A percentile compares a stretch with the other conserved stretches of the same genome.
phyloP scores from a whole-genome alignment of 2,113 vertebrate genomes.

The Dromas ardeola region DNA sequence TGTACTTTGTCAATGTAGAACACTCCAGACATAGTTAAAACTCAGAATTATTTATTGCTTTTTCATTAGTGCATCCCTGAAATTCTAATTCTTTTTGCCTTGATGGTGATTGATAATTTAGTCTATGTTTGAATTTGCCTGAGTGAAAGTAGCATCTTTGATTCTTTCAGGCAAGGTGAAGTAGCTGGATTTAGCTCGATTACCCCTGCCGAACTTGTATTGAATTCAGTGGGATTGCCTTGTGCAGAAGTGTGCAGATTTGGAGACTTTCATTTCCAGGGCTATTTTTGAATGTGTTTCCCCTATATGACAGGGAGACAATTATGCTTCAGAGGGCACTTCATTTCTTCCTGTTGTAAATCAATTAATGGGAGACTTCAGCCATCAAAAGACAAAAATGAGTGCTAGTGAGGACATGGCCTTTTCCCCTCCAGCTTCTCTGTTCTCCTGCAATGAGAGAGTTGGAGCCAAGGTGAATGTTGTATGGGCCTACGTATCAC shows the following conservation, averaged over 20 bases:
- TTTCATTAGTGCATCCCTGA: background rate
- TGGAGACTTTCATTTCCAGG: background rate
- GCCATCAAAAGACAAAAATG: background rate
- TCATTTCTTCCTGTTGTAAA: background rate
- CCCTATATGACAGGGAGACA: background rate
- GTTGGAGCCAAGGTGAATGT: background rate
- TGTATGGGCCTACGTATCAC: background rate
- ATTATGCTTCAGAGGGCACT: background rate
- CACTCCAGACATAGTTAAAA: background rate
- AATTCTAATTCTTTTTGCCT: background rate
- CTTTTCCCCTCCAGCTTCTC: background rate
- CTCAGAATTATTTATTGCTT: background rate
- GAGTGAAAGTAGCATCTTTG: background rate
- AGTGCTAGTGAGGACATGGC: background rate
- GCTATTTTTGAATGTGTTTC: background rate
- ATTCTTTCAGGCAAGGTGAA: background rate
- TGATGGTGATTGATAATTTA: background rate
- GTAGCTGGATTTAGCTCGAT: background rate
- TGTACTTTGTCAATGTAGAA: background rate
- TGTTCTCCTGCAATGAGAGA: background rate
- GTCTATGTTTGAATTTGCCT: background rate
- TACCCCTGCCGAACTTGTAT: background rate
- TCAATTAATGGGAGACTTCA: background rate
- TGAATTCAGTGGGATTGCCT: background rate
- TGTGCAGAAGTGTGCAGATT: background rate